Evolutionary conservation across 1,140 invertebrate species (phyloP).

Genomic region (Megalonaias nervosa): DNA sequence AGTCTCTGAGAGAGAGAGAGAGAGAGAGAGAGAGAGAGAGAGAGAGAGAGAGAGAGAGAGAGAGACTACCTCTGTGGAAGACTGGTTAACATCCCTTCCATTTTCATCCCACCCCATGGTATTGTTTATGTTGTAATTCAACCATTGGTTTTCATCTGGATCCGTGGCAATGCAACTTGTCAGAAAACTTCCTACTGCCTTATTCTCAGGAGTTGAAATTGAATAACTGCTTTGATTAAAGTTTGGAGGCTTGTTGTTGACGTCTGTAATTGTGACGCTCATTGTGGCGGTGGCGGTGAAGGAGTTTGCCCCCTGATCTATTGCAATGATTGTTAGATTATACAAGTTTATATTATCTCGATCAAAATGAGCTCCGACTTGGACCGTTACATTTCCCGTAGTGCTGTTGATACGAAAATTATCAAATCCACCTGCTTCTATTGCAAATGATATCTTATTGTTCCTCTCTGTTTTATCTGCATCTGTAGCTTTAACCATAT

Average conservation of each 20-base stretch:
- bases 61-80: background rate
- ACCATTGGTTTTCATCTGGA: constrained; percentile 1
- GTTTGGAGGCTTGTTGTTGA: constrained; percentile 15
- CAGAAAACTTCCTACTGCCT: background rate
- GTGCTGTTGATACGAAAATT: constrained; percentile 79
- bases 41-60: too few relatives aligned
- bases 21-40: too few relatives aligned
- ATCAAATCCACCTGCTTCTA: constrained; percentile 1
- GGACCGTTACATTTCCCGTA: background rate
- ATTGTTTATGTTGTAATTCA: background rate
- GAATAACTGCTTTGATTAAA: background rate
- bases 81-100: constrained; percentile 2
- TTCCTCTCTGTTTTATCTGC: constrained; percentile 22
- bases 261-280: constrained; percentile 16
- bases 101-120: background rate
- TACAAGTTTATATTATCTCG: background rate
- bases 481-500: constrained; percentile 16
- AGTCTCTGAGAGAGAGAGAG: too few relatives aligned
- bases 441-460: constrained; percentile 14
- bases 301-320: constrained; percentile 16
- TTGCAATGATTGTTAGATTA: constrained; percentile 19
- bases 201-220: background rate
- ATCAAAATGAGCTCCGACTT: background rate
- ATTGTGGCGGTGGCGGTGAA: background rate
- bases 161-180: constrained; percentile 4